Percentiles rank a stretch among this genome's conserved stretches.
Conservation (phyloP, 2,113 vertebrate species). For the Epinephelus cyanopodus region DNA sequence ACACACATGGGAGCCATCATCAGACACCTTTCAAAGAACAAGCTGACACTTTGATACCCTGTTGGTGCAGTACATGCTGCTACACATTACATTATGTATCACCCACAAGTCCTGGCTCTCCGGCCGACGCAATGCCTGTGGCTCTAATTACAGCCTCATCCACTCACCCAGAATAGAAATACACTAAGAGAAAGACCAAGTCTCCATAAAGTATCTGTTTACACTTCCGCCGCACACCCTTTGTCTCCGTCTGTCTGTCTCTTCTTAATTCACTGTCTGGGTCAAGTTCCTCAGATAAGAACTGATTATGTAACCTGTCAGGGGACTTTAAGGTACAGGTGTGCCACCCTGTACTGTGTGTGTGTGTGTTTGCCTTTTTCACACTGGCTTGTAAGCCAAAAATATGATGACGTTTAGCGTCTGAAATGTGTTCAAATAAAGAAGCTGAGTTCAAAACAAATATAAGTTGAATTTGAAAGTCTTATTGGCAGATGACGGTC, state of each 20-base stretch:
- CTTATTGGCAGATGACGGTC: neutral
- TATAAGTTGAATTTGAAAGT: neutral
- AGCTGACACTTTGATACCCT: conserved; percentile 3
- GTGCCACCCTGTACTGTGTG: neutral
- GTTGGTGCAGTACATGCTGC: conserved; percentile 11
- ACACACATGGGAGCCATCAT: no score
- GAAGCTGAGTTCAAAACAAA: neutral
- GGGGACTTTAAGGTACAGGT: neutral
- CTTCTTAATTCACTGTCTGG: neutral
- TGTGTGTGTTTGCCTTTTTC: neutral
- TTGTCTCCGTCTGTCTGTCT: neutral
- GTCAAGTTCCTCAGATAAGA: neutral
- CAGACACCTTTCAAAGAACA: neutral
- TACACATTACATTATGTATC: conserved; percentile 44
- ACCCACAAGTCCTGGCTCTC: conserved; percentile 21
- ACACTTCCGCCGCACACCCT: neutral
- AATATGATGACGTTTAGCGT: neutral
- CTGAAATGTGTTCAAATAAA: neutral
- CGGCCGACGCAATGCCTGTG: neutral
- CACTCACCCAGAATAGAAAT: conserved; percentile 52
- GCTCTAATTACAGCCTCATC: conserved; percentile 51
- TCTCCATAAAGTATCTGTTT: conserved; percentile 28
- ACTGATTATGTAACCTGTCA: neutral
- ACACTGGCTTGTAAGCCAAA: neutral
- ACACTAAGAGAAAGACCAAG: neutral